Evolutionary conservation across 2,888 invertebrate genomes (phyloP), one percentile per base, ranked within the genome.

Genomic region (Scaptomyza caliginosa): DNA sequence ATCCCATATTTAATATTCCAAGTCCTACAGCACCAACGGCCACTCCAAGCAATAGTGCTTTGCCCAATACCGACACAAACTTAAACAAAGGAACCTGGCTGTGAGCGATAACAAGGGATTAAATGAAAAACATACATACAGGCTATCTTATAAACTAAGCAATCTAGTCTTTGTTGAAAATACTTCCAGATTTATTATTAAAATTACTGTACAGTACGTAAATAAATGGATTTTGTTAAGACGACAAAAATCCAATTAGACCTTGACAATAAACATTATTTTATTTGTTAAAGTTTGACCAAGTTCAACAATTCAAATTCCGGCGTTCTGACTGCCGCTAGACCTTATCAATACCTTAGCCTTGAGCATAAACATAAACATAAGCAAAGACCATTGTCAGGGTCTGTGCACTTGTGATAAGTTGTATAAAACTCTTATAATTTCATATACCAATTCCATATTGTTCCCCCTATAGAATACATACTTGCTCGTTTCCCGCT

Each of bases 1-100:
- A 90, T 74, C 90, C 90, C 3, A 88, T 90, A 8, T 90, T 89
- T 49, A 48, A 79, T 73, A 80, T 89, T 50, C 73, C 78, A 13
- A 72, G 72, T 24, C 70, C 84, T 0, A 67, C 72, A 10, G 76
- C 77, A 0, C 80, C 75, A 0, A 30, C 39, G 10, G 73, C 59
- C 3, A 24, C 8, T 13, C 43, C 45, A 49, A 51, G 36, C 3
- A 45, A 34, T 13, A 54, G 64, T 32, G 71, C 36, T 6, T 40
- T 52, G 38, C 46, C 43, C 1, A 79, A 71, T 45, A n/a, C 59
- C 30, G 67, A 74, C 10, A 16, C 23, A 4, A 54, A 62, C 32
- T 59, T 48, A 13, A 46, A 46, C 26, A 86, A 82, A 36, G 85
- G 86, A 19, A 84, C 81, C 17, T 82, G 82, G 82, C 55, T 82